Base-by-base conservation (phyloP, 2,797 vertebrate genomes). In the Gallinago stenura region DNA sequence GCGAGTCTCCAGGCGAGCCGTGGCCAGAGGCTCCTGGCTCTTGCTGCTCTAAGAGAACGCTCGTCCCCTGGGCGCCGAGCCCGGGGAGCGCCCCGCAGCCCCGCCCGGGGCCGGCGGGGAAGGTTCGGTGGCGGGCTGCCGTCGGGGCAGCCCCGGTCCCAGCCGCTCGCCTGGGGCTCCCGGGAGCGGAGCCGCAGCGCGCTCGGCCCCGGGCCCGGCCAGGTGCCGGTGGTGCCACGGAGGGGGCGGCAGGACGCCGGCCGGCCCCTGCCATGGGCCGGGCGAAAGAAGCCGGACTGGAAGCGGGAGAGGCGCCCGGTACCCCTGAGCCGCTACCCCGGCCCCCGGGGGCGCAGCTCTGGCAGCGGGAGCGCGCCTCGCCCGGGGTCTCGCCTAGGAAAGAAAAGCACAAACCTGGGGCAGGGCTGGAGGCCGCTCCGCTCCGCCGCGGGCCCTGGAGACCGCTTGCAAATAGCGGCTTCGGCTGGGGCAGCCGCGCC, bases 371-470 rank as follows among this genome's bases (percentile, higher is more conserved):
- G 57, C 8, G 87, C 66, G 43, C 53, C 33, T 57, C 20, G 24
- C 39, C 51, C 41, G 50, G 30, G 26, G 56, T 57, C n/a, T 24
- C 6, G 43, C 7, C 16, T 5, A 21, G 83, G 51, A 50, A 41
- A 28, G 84, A 8, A 28, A 41, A 87, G 77, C 81, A 95, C 95
- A 41, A 72, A 96, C 95, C 95, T 96, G 92, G 56, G 69, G 41
- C 87, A 69, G 65, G 84, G 81, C 65, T 31, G 95, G 68, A 41
- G 62, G 57, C 50, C 31, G 78, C 90, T 75, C 81, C 86, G 70
- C 64, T 69, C 46, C 2, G 65, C 84, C 83, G 64, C 39, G 68
- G 83, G 71, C 25, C 60, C 57, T 17, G 50, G 25, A n/a, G 30
- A 5, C 24, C 6, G 69, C 65, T 51, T 15, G 84, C 31, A 12